Evolutionary conservation across 2,113 vertebrate species (phyloP).

Genomic region (Lamprologus sp.): DNA sequence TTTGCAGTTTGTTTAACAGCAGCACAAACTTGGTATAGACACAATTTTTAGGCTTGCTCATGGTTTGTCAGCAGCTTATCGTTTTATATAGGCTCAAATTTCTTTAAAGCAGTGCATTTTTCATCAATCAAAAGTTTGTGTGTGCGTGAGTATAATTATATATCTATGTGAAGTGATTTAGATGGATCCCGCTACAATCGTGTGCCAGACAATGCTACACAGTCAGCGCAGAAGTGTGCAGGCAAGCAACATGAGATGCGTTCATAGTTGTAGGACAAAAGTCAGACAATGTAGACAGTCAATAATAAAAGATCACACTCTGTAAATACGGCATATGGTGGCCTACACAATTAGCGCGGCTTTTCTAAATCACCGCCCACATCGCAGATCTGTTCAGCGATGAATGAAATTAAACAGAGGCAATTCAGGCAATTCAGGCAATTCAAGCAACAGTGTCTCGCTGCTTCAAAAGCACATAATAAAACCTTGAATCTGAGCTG

Average conservation of each 20-base stretch:
- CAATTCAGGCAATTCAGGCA: not conserved
- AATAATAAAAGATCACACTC: not conserved
- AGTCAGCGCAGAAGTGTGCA: not conserved
- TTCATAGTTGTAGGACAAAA: not conserved
- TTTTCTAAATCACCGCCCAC: not conserved
- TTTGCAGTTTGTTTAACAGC: not conserved
- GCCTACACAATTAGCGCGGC: not conserved
- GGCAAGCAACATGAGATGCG: not conserved
- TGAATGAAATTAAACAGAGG: not conserved
- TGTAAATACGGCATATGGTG: not conserved
- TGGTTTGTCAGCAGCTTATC: not conserved
- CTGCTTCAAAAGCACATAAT: not conserved
- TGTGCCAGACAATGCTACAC: accelerated
- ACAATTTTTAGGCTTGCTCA: accelerated
- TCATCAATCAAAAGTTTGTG: not conserved
- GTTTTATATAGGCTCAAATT: not conserved
- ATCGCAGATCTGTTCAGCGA: not conserved
- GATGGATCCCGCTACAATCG: not conserved
- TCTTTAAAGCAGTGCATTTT: not conserved
- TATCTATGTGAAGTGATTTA: not conserved
- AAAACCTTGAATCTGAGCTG: not conserved
- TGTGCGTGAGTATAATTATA: not conserved
- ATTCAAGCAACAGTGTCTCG: not conserved
- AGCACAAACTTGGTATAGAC: not conserved
- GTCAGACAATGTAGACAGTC: not conserved